Evolutionary conservation across 2,113 vertebrate genomes (phyloP).

Genomic region (Melanostigma gelatinosum): DNA sequence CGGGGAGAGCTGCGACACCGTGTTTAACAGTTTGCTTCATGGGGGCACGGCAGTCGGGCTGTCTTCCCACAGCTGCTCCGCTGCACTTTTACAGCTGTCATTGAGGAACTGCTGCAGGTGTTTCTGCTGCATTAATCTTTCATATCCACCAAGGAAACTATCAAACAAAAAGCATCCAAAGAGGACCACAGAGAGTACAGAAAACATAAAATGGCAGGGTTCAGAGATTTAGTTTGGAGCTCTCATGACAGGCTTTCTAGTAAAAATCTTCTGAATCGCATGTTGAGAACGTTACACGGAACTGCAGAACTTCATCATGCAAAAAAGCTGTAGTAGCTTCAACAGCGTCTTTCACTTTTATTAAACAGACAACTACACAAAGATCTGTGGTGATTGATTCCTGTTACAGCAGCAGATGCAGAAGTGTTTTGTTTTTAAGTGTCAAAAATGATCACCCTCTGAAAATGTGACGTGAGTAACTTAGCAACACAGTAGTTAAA

Average conservation of each 20-base stretch:
- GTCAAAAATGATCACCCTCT: conserved; percentile 8
- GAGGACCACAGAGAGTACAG: conserved; percentile 69
- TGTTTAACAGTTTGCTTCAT: conserved; percentile 65
- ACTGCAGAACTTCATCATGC: conserved; percentile 4
- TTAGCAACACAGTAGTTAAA: not conserved
- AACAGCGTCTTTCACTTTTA: not conserved
- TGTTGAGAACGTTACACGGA: conserved; percentile 35
- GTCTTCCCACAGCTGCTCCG: conserved; percentile 68
- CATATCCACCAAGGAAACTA: conserved; percentile 76
- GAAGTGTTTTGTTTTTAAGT: conserved; percentile 7
- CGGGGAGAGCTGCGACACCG: conserved; percentile 48
- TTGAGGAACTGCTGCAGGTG: conserved; percentile 82
- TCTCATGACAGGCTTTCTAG: conserved; percentile 68
- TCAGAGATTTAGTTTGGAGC: conserved; percentile 31
- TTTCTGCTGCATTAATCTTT: conserved; percentile 79
- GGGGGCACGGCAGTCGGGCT: conserved; percentile 45
- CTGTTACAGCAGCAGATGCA: not conserved
- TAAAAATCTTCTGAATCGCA: conserved; percentile 37
- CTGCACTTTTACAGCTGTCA: conserved; percentile 75
- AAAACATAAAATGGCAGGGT: conserved; percentile 58
- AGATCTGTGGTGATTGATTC: not conserved
- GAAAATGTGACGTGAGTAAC: not conserved
- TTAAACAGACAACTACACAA: not conserved
- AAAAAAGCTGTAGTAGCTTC: conserved; percentile 33
- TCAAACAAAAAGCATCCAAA: conserved; percentile 73